Base-by-base conservation (phyloP, 2,797 vertebrate genomes). In the Aldrovandia affinis region DNA sequence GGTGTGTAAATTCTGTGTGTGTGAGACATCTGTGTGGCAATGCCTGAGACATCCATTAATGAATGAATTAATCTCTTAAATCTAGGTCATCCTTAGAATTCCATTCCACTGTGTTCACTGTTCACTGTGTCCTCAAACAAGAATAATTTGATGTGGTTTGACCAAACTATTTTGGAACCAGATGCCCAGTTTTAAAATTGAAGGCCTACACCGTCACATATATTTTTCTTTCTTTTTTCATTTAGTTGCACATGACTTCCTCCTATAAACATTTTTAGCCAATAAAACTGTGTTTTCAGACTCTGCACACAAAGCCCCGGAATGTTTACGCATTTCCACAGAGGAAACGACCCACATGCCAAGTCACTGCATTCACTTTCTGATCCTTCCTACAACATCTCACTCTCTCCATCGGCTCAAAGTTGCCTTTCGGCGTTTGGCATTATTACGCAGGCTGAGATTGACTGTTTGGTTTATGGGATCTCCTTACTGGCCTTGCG, bases 251-350 rank as follows among this genome's bases (percentile, higher is more conserved):
- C 9, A 77, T 47, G 22, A 47, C 73, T 77, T 77, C 73, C 73
- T 77, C 73, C 42, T 77, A 9, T 77, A 73, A 73, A 73, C 73
- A 44, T 47, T 77, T 12, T 22, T 12, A n/a, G 73, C 73, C 39
- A 77, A 77, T 47, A 77, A 77, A 44, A 47, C 20, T 25, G 5
- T 33, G 22, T 77, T 77, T 77, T n/a, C 39, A 77, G 22, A n/a
- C 42, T 47, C 73, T n/a, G 39, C 39, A n/a, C 73, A 47, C 39
- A 77, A 77, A 44, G 68, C 73, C 68, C 73, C 47, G 73, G 73
- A 77, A 77, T 77, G 73, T 77, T 77, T 47, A 47, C 73, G 42
- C 73, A 77, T 77, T 44, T 77, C 73, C 73, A 77, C 73, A 77
- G 73, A 77, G 73, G 73, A 77, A 77, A 47, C 47, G 73, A 28